phyloP scores from a whole-genome alignment of 2,113 vertebrate genomes.

The Sterna hirundo region DNA sequence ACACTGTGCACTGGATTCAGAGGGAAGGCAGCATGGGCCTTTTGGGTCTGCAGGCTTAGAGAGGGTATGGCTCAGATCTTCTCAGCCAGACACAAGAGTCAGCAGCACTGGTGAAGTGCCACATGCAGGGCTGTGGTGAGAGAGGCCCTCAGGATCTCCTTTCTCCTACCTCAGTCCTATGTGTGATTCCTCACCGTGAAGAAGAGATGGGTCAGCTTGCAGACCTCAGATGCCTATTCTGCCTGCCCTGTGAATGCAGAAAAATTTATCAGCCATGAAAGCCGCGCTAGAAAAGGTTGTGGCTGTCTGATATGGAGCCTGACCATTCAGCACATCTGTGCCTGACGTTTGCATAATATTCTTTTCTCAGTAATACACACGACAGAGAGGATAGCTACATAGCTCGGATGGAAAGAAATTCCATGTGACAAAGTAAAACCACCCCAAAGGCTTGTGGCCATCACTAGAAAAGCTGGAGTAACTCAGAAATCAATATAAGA shows the following conservation, averaged over 20 bases:
- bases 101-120: background rate
- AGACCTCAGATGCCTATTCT: background rate
- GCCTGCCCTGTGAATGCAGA: background rate
- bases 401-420: background rate
- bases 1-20: background rate
- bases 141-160: background rate
- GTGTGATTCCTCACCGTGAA: background rate
- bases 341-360: accelerated
- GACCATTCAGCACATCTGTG: background rate
- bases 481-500: background rate
- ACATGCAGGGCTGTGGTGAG: background rate
- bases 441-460: background rate
- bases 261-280: background rate
- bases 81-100: background rate
- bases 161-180: background rate
- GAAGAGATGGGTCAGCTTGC: background rate
- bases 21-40: background rate
- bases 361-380: background rate
- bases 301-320: background rate
- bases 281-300: accelerated
- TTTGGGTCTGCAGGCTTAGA: background rate
- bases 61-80: background rate
- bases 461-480: background rate
- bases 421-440: background rate
- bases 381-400: background rate